Evolutionary conservation across 2,888 invertebrate species (phyloP), one percentile per base, ranked within the genome.

Genomic region (Orthonychiurus folsomi): DNA sequence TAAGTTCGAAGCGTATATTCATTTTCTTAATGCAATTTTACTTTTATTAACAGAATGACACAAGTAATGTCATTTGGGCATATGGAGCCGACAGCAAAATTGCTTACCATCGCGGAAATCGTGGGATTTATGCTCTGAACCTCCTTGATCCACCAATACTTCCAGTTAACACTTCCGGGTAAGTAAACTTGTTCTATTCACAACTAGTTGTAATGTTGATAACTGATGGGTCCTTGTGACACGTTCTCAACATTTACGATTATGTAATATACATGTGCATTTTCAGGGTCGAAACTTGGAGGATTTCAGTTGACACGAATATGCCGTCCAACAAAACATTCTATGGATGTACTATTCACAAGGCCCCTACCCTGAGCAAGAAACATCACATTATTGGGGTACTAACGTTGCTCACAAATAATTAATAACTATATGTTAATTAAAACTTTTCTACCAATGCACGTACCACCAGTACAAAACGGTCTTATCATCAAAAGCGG

Each of bases 111-210:
- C 9, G 9, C 3, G 20, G 9, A 20, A 21, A 9, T 23, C 56
- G 56, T 18, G 56, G 56, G 18, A n/a, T 5, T 24, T 24, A 5
- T 21, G 18, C 23, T 18, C n/a, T 25, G 3, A 21, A 56, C 9
- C 56, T 56, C 9, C 24, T 56, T 3, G 56, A 56, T 26, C 56
- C 56, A n/a, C 56, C 56, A 24, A 21, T 23, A n/a, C 25, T 25
- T 21, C 52, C 52, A 5, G 9, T 23, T 52, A 9, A 20, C n/a
- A 20, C n/a, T 20, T 52, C 52, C 5, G n/a, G n/a, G 52, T 52
- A 52, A 52, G 37, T 5, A 37, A n/a, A n/a, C n/a, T n/a, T n/a
- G n/a, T 37, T 37, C 5, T 9, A 37, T 9, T 37, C 5, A 37
- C 37, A 37, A 37, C 5, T 37, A 37, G 37, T 37, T 9, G 15